Base-by-base conservation (phyloP, 2,113 vertebrate species). In the Mungos mungo region DNA sequence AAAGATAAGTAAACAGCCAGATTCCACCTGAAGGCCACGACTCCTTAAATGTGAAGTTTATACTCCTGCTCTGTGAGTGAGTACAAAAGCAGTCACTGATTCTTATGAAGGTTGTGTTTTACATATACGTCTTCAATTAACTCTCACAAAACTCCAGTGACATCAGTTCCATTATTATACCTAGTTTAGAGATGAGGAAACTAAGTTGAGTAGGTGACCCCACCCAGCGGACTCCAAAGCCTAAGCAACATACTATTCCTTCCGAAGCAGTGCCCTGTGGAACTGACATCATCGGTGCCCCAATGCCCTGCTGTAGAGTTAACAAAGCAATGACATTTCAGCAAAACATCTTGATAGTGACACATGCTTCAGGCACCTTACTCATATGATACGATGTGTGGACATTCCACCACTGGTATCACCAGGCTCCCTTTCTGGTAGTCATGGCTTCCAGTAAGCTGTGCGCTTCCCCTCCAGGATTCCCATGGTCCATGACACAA, bases 271-370 rank as follows among this genome's bases (percentile, higher is more conserved):
- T 12, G 35, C 29, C 45, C 68, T 27, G 13, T 0, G 31, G 31
- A 18, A 29, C 45, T 0, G 31, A 13, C 50, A 29, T 13, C 38
- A 14, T 16, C 35, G 3, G 1, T 12, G 1, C 19, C 41, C 82
- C 68, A 38, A 38, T 0, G 25, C 12, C 57, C 13, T 29, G 54
- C 50, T 7, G 8, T 0, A 16, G 45, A 47, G 50, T 25, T 66
- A 80, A 81, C 2, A 27, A 45, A 89, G 88, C 84, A 57, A 35
- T 14, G 33, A 41, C 12, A 11, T 21, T 6, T 57, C 13, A 65
- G 52, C 50, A 54, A n/a, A 27, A 23, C 31, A 41, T 19, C 29
- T 2, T 2, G 0, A 52, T 1, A 13, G 23, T 8, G 15, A 12
- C 0, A 65, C 35, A 21, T 18, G 25, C 45, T 57, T 66, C 47